Base-by-base conservation (phyloP, 2,797 vertebrate genomes). In the Petrocephalus sullivani region DNA sequence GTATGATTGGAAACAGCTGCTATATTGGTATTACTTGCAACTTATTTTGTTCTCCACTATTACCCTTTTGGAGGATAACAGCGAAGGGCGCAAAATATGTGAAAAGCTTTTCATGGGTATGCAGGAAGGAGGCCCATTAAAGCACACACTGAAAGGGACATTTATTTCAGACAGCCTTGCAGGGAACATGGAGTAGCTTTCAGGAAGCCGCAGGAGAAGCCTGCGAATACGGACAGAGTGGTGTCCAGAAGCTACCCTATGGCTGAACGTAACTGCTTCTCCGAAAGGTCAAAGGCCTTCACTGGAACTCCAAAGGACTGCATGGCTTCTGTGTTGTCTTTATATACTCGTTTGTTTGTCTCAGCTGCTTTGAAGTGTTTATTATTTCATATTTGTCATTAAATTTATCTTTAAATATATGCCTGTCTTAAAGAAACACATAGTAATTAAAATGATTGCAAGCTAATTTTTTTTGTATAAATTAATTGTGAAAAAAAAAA, bases 81-180 rank as follows among this genome's bases (percentile, higher is more conserved):
- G 95, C 95, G 94, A 95, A 96, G 93, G 92, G 90, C 93, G 95
- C 93, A 95, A 94, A 95, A 93, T 94, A 93, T 93, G 94, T 94
- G 94, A 95, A 95, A 94, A 94, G 94, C 94, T 94, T 93, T 93
- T 96, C 95, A 95, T 96, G 95, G 90, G 93, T 92, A 93, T 95
- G 94, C 96, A 95, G 95, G 95, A 86, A 49, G 94, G 94, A 94
- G 94, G 94, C 95, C 94, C 93, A 92, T 93, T 91, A 92, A 58
- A 60, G 49, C 58, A 75, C 51, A 19, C 21, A 46, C 37, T 91
- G 92, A 94, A 86, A 91, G 93, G 91, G 90, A 91, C 86, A 51
- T 87, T 87, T 87, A 87, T 87, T 85, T 64, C 33, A 54, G 89
- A 60, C 81, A n/a, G 58, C 23, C 57, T 67, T 67, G 58, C 4